phyloP scores from a whole-genome alignment of 2,797 vertebrate genomes.

The Natrix natrix region DNA sequence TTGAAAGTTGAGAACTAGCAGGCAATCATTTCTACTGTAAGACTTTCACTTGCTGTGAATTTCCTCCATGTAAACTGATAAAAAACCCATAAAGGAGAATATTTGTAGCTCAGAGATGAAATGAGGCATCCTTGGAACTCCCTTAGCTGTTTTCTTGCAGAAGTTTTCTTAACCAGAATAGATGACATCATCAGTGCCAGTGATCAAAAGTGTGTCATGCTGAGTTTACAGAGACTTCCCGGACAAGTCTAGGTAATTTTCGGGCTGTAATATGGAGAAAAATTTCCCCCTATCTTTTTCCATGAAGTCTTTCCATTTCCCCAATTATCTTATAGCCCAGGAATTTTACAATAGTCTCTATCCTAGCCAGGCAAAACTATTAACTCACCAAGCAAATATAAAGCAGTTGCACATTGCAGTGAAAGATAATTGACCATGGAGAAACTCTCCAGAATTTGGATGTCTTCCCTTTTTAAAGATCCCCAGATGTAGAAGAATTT shows the following conservation, averaged over 20 bases:
- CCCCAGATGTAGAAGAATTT: neutral
- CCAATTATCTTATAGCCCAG: neutral
- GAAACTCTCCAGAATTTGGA: neutral
- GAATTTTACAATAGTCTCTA: neutral
- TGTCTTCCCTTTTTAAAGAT: neutral
- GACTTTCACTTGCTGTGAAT: neutral
- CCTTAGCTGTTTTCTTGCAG: neutral
- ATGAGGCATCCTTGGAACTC: neutral
- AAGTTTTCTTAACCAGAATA: neutral
- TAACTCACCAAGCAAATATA: neutral
- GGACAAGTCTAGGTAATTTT: neutral
- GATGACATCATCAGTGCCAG: neutral
- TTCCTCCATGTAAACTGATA: neutral
- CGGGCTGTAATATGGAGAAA: neutral
- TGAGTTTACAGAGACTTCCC: neutral
- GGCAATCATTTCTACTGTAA: neutral
- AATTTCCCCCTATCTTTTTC: neutral
- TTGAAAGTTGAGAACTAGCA: neutral
- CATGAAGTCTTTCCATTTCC: neutral
- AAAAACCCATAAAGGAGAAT: neutral
- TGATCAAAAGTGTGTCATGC: neutral
- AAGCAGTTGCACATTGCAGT: neutral
- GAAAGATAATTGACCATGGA: neutral
- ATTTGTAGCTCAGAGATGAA: neutral
- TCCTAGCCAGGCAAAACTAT: neutral